These are phyloP conservation scores for Triops cancriformis DNA, from an alignment of 1,140 invertebrate species.

Conservation along the genomic window DNA sequence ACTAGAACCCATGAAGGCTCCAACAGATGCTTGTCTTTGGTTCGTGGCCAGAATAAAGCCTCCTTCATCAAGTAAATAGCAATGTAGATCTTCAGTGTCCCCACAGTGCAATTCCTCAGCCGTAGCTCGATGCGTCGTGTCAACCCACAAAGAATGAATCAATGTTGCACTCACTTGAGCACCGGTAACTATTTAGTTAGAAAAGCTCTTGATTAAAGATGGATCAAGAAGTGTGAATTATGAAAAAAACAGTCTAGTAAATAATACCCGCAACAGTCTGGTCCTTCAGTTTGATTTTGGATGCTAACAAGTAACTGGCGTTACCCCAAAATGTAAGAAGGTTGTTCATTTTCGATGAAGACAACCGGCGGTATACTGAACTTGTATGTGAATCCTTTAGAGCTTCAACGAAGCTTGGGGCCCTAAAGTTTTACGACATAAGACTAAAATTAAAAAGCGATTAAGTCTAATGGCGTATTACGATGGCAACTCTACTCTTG, in stretches of 20 bases:
- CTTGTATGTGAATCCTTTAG: slow-evolving; percentile 14
- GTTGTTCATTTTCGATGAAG: not conserved
- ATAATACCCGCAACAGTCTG: slow-evolving; percentile 15
- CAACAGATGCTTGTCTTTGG: slow-evolving; percentile 11
- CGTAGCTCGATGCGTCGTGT: not conserved
- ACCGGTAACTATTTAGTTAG: not conserved
- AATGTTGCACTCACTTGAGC: slow-evolving; percentile 2
- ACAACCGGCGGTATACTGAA: slow-evolving; percentile 8
- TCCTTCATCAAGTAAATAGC: slow-evolving; percentile 26
- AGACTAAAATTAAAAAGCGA: not conserved
- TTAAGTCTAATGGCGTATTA: slow-evolving; percentile 14
- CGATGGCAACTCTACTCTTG: slow-evolving; percentile 15
- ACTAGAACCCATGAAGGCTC: slow-evolving; percentile 24
- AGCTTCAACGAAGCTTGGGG: slow-evolving; percentile 6
- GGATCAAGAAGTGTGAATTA: not conserved
- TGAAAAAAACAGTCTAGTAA: not conserved
- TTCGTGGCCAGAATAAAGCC: slow-evolving; percentile 22
- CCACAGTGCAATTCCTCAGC: slow-evolving; percentile 12
- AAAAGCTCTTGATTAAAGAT: not conserved
- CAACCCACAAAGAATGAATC: slow-evolving; percentile 16
- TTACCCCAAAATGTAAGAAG: not conserved
- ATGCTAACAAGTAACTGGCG: slow-evolving; percentile 15
- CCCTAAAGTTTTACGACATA: not conserved
- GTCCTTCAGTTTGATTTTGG: slow-evolving; percentile 19
- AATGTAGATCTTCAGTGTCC: not conserved